Percentiles rank a stretch among this genome's conserved stretches.
Conservation (phyloP, 2,113 vertebrate genomes). For the Tapirus terrestris region DNA sequence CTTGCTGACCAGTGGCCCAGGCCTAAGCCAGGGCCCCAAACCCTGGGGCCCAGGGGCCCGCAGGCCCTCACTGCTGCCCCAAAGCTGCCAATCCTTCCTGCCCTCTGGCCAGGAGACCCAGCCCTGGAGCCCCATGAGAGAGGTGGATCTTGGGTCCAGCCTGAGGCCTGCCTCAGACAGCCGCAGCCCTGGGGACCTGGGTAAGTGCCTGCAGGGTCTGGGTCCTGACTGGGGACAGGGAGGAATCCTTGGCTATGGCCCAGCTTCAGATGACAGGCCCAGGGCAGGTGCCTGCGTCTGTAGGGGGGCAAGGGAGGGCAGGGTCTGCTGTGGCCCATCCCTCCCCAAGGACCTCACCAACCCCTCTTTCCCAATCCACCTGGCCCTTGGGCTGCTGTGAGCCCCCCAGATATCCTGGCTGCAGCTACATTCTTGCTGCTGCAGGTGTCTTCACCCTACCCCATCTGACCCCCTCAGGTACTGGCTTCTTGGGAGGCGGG, state of each 20-base stretch:
- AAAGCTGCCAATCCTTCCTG: conserved; percentile 78
- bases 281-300: neutral
- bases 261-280: neutral
- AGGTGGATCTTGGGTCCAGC: neutral
- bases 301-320: too few relatives aligned
- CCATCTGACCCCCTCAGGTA: neutral
- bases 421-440: neutral
- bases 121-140: neutral
- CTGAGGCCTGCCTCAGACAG: conserved; percentile 87
- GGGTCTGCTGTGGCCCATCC: neutral
- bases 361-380: neutral
- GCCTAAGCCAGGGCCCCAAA: conserved; percentile 79
- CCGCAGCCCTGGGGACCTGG: conserved; percentile 89
- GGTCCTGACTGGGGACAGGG: neutral
- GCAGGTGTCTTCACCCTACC: neutral
- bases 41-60: conserved; percentile 80
- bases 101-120: neutral
- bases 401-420: neutral
- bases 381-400: neutral
- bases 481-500: neutral
- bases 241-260: neutral
- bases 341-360: neutral
- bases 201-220: conserved; percentile 80
- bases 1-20: neutral
- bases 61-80: conserved; percentile 85